Conservation (phyloP, 2,888 invertebrate genomes). For the Hedychridium roseum region DNA sequence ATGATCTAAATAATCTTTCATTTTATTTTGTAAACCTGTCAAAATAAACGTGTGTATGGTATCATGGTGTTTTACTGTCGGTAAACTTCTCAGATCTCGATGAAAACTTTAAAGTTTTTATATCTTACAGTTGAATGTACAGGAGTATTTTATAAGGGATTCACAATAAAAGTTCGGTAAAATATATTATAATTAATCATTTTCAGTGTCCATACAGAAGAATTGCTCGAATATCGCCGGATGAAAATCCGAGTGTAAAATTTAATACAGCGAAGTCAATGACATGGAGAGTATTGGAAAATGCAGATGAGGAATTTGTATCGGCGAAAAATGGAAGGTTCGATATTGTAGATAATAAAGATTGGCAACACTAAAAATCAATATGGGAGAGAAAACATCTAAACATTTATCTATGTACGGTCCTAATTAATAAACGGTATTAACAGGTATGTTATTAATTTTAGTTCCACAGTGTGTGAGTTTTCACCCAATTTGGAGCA, state of each 20-base stretch:
- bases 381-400: too few species aligned
- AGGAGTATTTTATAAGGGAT: background rate
- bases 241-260: constrained; percentile 61
- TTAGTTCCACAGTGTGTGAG: constrained; percentile 18
- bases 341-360: too few species aligned
- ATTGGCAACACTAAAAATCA: too few species aligned
- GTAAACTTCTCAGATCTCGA: too few species aligned
- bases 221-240: constrained; percentile 60
- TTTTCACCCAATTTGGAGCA: constrained; percentile 1
- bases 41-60: too few species aligned
- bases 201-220: constrained; percentile 73
- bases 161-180: background rate
- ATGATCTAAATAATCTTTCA: too few species aligned
- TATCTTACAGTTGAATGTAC: too few species aligned
- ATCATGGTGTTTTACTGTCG: too few species aligned
- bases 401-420: too few species aligned
- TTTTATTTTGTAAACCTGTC: too few species aligned
- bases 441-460: too few species aligned
- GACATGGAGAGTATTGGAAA: constrained; percentile 68
- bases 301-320: constrained; percentile 65
- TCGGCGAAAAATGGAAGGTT: constrained; percentile 56
- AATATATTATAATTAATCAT: background rate
- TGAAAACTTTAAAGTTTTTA: too few species aligned
- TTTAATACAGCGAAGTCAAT: constrained; percentile 66
- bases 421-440: constrained; percentile 1